Conservation (phyloP, 2,113 vertebrate species). For the Stomatorhinus ivindoensis region DNA sequence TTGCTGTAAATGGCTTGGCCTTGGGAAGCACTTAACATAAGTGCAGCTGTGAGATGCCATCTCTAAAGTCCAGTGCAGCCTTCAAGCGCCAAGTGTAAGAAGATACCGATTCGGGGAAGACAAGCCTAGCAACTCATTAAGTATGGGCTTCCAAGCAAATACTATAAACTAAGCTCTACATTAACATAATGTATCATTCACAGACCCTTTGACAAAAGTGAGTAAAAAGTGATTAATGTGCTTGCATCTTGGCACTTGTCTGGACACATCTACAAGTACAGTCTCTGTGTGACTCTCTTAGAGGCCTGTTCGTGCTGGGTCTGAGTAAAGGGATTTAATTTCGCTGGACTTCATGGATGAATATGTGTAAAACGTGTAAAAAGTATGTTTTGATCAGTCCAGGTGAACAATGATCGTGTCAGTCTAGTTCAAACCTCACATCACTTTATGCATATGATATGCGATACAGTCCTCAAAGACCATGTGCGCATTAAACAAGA, state of each 20-base stretch:
- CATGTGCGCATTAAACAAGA: not conserved
- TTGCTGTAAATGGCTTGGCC: not conserved
- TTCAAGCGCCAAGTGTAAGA: not conserved
- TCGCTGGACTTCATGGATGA: not conserved
- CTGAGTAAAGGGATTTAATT: not conserved
- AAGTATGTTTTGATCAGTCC: not conserved
- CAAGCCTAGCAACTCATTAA: not conserved
- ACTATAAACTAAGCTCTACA: not conserved
- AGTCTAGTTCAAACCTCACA: not conserved
- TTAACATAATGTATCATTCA: not conserved
- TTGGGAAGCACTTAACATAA: constrained; percentile 1
- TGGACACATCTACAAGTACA: not conserved
- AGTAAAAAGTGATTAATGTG: constrained; percentile 8
- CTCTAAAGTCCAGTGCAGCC: not conserved
- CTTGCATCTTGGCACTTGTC: not conserved
- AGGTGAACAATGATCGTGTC: not conserved
- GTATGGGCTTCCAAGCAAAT: not conserved
- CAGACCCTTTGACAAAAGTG: not conserved
- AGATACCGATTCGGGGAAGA: not conserved
- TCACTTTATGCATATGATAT: not conserved
- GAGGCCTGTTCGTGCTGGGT: not conserved
- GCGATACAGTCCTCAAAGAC: not conserved
- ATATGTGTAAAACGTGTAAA: not conserved
- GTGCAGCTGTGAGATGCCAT: not conserved
- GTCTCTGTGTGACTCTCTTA: not conserved